Evolutionary conservation across 1,140 invertebrate species (phyloP), one percentile per base, ranked within the genome.

Genomic region (Pachyrhynchus sulphureomaculatus): DNA sequence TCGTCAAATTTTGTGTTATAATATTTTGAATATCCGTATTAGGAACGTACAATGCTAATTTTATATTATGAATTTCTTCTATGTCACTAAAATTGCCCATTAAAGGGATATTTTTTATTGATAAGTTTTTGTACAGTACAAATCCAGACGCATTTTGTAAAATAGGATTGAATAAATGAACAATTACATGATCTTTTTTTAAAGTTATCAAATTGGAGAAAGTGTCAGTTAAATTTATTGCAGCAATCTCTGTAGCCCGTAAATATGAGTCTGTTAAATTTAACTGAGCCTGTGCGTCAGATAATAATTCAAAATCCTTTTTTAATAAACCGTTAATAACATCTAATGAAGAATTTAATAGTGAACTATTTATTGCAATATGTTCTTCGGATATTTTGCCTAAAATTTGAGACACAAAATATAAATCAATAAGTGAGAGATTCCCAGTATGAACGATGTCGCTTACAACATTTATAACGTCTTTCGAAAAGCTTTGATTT

Each of bases 131-230:
- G 41, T 77, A 75, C 24, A 84, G 33, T n/a, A 80, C 81, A 36
- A 86, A 68, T n/a, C 83, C 83, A 36, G 80, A 81, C 26, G 84
- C 72, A 65, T 84, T 83, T 33, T 77, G 81, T 24, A 75, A 60
- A 5, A 58, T 37, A 2, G 83, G 83, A 72, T 81, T 80, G 2
- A 80, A 79, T 32, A 79, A 71, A 68, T 83, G 81, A 51, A 74
- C 79, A 76, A 69, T 79, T 71, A 45, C 75, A 71, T 64, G 80
- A 2, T 65, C 54, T 41, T 68, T 66, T 17, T 63, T 29, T n/a
- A 67, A 47, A 20, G 57, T 39, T 9, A 51, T 13, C 10, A 33
- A 17, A 41, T 59, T 18, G 12, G 64, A 41, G 23, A 55, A 17
- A 9, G 39, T 26, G 9, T 64, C 62, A 8, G 60, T 63, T 10